Evolutionary conservation across 2,797 vertebrate species (phyloP), one percentile per base, ranked within the genome.

Genomic region (Anguilla megastoma): DNA sequence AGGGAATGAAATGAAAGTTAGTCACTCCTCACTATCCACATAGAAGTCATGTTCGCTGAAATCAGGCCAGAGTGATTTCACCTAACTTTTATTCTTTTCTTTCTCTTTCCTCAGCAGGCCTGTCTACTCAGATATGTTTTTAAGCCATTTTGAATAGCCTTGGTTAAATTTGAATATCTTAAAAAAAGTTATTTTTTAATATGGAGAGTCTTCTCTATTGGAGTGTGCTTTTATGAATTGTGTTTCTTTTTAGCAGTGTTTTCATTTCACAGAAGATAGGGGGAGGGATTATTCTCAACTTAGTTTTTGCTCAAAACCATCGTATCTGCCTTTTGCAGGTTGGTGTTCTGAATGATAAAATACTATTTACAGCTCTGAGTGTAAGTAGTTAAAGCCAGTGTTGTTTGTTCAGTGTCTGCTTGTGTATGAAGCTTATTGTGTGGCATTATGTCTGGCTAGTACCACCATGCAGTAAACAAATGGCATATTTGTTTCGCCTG

Each of bases 381-480:
- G n/a, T 5, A 63, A 63, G 14, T 63, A 63, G 18, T 63, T 63
- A 21, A 63, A 63, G 60, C 24, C 63, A 69, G n/a, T 69, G 24
- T 69, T 69, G 63, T 69, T 69, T 69, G 63, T 69, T 69, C 63
- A 69, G n/a, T 69, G 63, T n/a, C 63, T 69, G 63, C 63, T 2
- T 69, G 24, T 69, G 63, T 27, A 27, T 24, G 7, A n/a, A n/a
- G 24, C 24, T 27, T 69, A 69, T 27, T n/a, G 24, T n/a, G 63
- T 8, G 24, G 63, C 21, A n/a, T n/a, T 66, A 6, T 66, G 63
- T n/a, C 63, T 12, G n/a, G 7, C n/a, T n/a, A 69, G 24, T 27
- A 69, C 24, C 18, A 69, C 63, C 63, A 24, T 69, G 9, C 24
- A n/a, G 63, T n/a, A 69, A 27, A 69, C 24, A n/a, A n/a, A n/a